phyloP scores from a whole-genome alignment of 2,113 vertebrate species.

The Plectropomus leopardus region DNA sequence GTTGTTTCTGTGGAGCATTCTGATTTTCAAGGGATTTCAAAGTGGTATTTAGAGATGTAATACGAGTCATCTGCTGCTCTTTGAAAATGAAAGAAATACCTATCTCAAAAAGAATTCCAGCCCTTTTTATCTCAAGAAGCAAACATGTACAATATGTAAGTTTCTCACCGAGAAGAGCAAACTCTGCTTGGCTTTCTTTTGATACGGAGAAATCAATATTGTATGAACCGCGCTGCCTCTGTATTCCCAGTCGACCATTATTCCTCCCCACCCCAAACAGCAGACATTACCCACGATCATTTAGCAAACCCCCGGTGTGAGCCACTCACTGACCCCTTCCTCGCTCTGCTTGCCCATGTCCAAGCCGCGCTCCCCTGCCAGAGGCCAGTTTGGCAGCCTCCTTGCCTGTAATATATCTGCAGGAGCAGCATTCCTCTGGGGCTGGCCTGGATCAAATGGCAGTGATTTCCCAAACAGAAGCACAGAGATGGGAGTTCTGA shows the following conservation, averaged over 20 bases:
- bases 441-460: slow-evolving; percentile 84
- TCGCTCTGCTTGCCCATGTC: slow-evolving; percentile 62
- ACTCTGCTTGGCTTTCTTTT: slow-evolving; percentile 72
- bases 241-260: slow-evolving; percentile 76
- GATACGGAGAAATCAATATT: slow-evolving; percentile 80
- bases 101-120: slow-evolving; percentile 79
- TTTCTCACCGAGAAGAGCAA: slow-evolving; percentile 70
- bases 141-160: slow-evolving; percentile 82
- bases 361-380: slow-evolving; percentile 63
- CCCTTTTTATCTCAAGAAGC: slow-evolving; percentile 77
- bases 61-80: slow-evolving; percentile 83
- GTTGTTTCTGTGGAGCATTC: slow-evolving; percentile 82
- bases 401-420: slow-evolving; percentile 76
- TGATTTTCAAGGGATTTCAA: slow-evolving; percentile 84
- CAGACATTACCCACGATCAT: slow-evolving; percentile 72
- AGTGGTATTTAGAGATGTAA: slow-evolving; percentile 83
- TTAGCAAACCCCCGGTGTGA: slow-evolving; percentile 74
- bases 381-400: slow-evolving; percentile 72
- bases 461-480: slow-evolving; percentile 80
- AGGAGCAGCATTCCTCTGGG: slow-evolving; percentile 82
- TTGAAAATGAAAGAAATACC: slow-evolving; percentile 84
- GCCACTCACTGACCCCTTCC: slow-evolving; percentile 75
- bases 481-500: slow-evolving; percentile 79
- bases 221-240: slow-evolving; percentile 72
- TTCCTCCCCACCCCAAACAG: slow-evolving; percentile 77